phyloP scores from a whole-genome alignment of 1,140 invertebrate species.

The Zaprionus ornatus region DNA sequence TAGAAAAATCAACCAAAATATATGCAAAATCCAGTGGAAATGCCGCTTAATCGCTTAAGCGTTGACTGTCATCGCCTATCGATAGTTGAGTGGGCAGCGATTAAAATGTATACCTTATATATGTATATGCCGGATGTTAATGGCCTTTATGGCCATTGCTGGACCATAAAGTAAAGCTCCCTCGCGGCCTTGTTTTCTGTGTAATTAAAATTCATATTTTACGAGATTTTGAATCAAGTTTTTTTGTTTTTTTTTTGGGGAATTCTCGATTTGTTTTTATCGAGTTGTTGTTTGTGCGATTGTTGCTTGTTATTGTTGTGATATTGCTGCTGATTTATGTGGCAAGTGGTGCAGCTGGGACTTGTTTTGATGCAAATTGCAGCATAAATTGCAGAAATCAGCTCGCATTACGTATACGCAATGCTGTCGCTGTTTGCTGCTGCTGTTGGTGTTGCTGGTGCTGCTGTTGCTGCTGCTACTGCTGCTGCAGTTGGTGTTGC shows the following conservation, averaged over 20 bases:
- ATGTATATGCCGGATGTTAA: not conserved
- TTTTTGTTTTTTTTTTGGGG: not conserved
- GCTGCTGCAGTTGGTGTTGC: not conserved
- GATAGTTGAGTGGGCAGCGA: not conserved
- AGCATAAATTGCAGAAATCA: slow-evolving; percentile 25
- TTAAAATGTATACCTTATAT: not conserved
- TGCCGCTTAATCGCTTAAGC: not conserved
- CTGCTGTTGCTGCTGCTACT: not conserved
- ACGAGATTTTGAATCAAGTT: not conserved
- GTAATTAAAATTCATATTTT: slow-evolving; percentile 6
- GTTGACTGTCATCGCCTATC: not conserved
- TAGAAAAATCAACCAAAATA: not conserved
- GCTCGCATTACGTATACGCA: slow-evolving; percentile 36
- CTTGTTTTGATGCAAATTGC: slow-evolving; percentile 15
- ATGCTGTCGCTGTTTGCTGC: slow-evolving; percentile 5
- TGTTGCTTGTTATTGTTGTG: not conserved
- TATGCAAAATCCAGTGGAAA: not conserved
- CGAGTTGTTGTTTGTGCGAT: not conserved
- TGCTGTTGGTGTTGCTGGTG: not conserved
- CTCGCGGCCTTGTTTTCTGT: not conserved
- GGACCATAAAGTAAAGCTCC: not conserved
- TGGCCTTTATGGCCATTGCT: not conserved
- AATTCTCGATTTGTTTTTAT: not conserved
- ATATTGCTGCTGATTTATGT: not conserved
- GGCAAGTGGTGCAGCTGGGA: not conserved